Conservation (phyloP, 2,888 invertebrate species). For the Drosophila birchii region DNA sequence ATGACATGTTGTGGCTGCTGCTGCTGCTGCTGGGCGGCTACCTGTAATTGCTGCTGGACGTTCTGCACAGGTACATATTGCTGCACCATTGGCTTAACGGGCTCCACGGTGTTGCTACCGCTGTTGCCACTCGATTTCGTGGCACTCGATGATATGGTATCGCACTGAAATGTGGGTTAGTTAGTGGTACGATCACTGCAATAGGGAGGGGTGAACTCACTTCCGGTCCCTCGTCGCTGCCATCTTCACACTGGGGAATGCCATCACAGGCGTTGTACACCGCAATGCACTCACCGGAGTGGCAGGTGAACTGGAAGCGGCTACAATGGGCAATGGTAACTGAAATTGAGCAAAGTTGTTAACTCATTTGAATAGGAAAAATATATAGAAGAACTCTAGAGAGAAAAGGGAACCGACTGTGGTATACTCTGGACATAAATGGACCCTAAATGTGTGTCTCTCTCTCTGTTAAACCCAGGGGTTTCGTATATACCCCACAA, state of each 20-base stretch:
- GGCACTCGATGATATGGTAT: conserved; percentile 64
- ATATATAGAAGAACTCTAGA: conserved; percentile 22
- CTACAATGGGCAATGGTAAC: conserved; percentile 86
- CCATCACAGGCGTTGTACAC: conserved; percentile 98
- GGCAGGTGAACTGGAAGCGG: conserved; percentile 95
- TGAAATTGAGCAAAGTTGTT: conserved; percentile 27
- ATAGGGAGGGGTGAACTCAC: conserved; percentile 83
- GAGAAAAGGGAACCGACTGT: neutral
- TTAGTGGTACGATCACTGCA: conserved; percentile 4
- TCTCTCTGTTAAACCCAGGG: too few species aligned
- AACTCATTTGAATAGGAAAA: conserved; percentile 7
- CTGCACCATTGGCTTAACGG: conserved; percentile 38
- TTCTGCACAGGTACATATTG: conserved; percentile 67
- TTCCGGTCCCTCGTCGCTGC: conserved; percentile 95
- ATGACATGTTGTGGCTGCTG: conserved; percentile 60
- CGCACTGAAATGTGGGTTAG: conserved; percentile 68
- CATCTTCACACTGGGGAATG: conserved; percentile 95
- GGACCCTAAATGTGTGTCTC: too few species aligned
- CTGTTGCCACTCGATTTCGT: conserved; percentile 40
- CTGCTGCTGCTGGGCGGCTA: conserved; percentile 60
- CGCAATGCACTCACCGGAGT: conserved; percentile 95
- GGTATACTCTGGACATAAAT: neutral
- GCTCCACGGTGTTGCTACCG: conserved; percentile 41
- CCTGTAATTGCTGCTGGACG: conserved; percentile 60
- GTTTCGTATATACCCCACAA: neutral